These are phyloP conservation scores for Caerostris extrusa DNA, from an alignment of 1,140 invertebrate genomes.

Conservation along the genomic window DNA sequence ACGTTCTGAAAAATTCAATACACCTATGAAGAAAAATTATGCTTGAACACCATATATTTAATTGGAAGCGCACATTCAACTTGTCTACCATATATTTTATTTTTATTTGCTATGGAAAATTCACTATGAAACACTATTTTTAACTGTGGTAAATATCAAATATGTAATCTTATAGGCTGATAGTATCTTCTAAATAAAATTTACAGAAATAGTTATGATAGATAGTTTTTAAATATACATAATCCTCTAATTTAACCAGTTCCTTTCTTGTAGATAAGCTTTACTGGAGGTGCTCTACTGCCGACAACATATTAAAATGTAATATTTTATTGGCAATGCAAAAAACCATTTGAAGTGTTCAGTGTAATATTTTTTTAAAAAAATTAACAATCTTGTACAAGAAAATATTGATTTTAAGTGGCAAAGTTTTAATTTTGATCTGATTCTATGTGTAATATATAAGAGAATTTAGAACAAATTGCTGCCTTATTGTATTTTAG, in stretches of 20 bases:
- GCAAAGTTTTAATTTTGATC: constrained; percentile 1
- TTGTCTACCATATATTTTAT: not conserved
- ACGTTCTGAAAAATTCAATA: not conserved
- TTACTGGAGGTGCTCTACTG: not conserved
- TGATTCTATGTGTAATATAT: not conserved
- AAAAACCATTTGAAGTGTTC: no score
- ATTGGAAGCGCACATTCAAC: not conserved
- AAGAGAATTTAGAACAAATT: constrained; percentile 21
- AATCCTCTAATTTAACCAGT: no score
- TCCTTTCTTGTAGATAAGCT: no score
- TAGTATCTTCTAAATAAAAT: not conserved
- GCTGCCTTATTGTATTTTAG: constrained; percentile 36
- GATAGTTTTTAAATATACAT: no score
- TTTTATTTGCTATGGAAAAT: not conserved
- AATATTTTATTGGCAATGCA: no score
- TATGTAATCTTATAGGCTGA: not conserved
- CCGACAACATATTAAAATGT: not conserved
- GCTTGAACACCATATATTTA: not conserved
- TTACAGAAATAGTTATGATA: not conserved
- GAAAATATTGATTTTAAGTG: no score
- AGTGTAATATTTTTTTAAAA: no score
- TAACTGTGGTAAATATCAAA: not conserved
- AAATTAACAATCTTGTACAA: no score
- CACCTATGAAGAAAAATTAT: not conserved
- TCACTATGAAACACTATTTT: not conserved